These are phyloP conservation scores for Saturnia japonica DNA, from an alignment of 2,888 invertebrate species.

Conservation along the genomic window DNA sequence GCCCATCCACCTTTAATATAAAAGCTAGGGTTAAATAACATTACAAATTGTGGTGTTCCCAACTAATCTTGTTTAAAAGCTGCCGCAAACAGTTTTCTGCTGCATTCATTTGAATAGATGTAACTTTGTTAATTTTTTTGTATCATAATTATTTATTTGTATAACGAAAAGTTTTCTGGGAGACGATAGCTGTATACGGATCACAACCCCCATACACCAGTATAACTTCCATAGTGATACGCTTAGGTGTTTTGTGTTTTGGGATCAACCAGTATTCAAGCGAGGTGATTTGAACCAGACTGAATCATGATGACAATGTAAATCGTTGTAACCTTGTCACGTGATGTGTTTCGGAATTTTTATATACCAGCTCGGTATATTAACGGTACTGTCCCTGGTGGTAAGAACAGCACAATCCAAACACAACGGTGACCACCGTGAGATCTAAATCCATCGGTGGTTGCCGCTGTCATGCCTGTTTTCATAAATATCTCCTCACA, in stretches of 20 bases:
- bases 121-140: not conserved
- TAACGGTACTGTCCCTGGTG: too few species aligned
- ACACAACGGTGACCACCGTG: too few species aligned
- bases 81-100: not conserved
- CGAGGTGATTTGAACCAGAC: not conserved
- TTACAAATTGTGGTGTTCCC: not conserved
- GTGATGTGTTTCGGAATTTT: too few species aligned
- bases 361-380: too few species aligned
- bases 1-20: constrained; percentile 84
- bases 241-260: not conserved
- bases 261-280: not conserved
- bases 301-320: not conserved
- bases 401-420: too few species aligned
- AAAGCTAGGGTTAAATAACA: not conserved
- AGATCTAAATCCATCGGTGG: too few species aligned
- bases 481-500: too few species aligned
- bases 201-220: not conserved
- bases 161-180: not conserved
- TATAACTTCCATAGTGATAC: not conserved
- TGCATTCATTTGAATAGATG: not conserved
- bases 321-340: too few species aligned
- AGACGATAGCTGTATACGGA: not conserved
- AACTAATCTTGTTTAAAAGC: not conserved
- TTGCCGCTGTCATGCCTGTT: too few species aligned
- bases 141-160: not conserved